Percentiles rank a stretch among this genome's conserved stretches.
Evolutionary conservation across 2,888 invertebrate species (phyloP).

Genomic region (Drosophila pegasa): DNA sequence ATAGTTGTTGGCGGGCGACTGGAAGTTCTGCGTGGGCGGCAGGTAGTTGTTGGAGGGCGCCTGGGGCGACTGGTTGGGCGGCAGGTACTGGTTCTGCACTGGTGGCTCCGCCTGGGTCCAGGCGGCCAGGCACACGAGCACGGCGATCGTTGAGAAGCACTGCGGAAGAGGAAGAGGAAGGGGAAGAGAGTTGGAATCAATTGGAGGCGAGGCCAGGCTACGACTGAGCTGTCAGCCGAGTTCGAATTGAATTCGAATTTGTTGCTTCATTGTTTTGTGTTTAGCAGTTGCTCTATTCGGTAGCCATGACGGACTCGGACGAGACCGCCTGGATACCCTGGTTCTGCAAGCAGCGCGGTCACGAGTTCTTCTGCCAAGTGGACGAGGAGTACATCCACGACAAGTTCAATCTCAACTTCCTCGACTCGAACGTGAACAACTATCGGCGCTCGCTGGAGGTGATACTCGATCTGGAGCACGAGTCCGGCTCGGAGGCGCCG

Average conservation of each 20-base stretch:
- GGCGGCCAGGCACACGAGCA: conserved; percentile 82
- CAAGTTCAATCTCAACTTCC: conserved; percentile 99
- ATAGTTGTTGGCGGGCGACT: conserved; percentile 85
- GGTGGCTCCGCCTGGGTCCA: conserved; percentile 84
- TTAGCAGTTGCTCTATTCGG: neutral
- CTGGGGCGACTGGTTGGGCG: conserved; percentile 84
- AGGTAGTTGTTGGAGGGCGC: conserved; percentile 84
- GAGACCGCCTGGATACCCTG: conserved; percentile 99
- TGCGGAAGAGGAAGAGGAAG: conserved; percentile 28
- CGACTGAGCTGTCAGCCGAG: neutral
- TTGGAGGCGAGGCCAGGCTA: conserved; percentile 10
- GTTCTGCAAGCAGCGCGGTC: conserved; percentile 98
- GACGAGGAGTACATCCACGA: conserved; percentile 99
- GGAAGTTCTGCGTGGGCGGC: conserved; percentile 83
- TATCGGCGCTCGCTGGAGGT: conserved; percentile 99
- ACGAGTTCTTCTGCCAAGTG: conserved; percentile 99
- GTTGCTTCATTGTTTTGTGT: conserved; percentile 5
- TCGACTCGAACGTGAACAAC: conserved; percentile 99
- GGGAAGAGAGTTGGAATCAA: neutral
- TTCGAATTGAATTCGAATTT: neutral
- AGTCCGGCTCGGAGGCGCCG: conserved; percentile 91
- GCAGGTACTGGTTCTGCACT: conserved; percentile 83
- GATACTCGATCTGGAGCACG: conserved; percentile 96
- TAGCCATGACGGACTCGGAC: conserved; percentile 98
- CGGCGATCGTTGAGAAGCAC: conserved; percentile 83